Evolutionary conservation across 2,113 vertebrate genomes (phyloP).

Genomic region (Rynchops niger): DNA sequence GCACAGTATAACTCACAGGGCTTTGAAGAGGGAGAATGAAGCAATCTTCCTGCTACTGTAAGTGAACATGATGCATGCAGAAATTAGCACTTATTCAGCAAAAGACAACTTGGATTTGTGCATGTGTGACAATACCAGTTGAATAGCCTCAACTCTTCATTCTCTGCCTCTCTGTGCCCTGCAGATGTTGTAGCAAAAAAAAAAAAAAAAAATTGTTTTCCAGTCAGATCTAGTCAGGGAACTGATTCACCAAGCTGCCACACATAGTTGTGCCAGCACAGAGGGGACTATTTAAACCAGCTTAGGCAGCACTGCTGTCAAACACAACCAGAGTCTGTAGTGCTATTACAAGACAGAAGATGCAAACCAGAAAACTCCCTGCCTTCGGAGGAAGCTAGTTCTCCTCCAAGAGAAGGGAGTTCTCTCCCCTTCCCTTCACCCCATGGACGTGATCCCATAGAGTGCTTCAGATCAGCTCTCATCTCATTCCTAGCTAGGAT

Average conservation of each 20-base stretch:
- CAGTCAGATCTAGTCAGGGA: not conserved
- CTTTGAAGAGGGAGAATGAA: not conserved
- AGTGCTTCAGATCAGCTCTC: not conserved
- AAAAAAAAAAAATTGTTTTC: not conserved
- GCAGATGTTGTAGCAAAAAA: not conserved
- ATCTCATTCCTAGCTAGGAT: not conserved
- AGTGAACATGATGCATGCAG: not conserved
- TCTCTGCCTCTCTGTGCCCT: not conserved
- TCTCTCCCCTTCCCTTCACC: not conserved
- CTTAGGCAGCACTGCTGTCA: not conserved
- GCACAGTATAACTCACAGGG: not conserved
- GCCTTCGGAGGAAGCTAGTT: not conserved
- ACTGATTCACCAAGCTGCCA: constrained; percentile 15
- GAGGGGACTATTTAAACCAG: constrained; percentile 21
- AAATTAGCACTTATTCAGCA: not conserved
- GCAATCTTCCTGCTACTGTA: not conserved
- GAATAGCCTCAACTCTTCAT: not conserved
- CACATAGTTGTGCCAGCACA: not conserved
- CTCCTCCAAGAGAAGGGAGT: not conserved
- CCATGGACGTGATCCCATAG: accelerated
- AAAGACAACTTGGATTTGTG: not conserved
- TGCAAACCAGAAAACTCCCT: not conserved
- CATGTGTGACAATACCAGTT: not conserved
- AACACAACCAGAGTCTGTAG: not conserved
- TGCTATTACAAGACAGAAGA: not conserved